These are phyloP conservation scores for Saguinus midas DNA, from an alignment of 2,113 vertebrate genomes.

Conservation along the genomic window DNA sequence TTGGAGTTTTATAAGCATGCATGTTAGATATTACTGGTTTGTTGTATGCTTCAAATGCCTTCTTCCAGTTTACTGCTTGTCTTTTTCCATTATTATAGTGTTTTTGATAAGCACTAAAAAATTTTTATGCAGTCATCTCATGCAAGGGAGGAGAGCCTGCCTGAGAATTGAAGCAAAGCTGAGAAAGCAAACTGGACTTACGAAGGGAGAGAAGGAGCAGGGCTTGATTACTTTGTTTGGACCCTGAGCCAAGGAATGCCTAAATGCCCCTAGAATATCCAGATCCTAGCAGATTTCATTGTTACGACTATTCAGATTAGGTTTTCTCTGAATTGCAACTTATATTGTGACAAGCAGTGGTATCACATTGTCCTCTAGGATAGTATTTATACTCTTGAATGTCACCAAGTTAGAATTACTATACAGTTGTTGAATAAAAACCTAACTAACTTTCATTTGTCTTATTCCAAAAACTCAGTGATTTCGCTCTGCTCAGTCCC, in stretches of 20 bases:
- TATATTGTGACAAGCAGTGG: neutral
- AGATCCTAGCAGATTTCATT: neutral
- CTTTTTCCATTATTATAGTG: neutral
- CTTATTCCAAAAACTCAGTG: constrained; percentile 3
- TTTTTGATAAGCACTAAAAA: neutral
- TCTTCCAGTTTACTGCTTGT: neutral
- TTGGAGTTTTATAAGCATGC: neutral
- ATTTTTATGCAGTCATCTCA: neutral
- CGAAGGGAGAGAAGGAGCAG: neutral
- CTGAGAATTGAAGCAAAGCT: neutral
- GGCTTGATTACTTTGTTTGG: neutral
- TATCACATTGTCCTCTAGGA: neutral
- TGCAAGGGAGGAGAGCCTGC: neutral
- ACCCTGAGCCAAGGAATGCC: neutral
- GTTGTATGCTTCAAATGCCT: neutral
- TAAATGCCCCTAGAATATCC: neutral
- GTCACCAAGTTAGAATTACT: neutral
- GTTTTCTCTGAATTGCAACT: neutral
- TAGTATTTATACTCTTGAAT: neutral
- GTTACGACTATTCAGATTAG: neutral
- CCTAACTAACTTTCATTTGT: neutral
- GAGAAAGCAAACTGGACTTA: neutral
- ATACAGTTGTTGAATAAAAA: constrained; percentile 1
- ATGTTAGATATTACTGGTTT: neutral
- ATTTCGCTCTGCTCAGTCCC: constrained; percentile 9